Evolutionary conservation across 2,888 invertebrate species (phyloP).

Genomic region (Gasteruption jaculator): DNA sequence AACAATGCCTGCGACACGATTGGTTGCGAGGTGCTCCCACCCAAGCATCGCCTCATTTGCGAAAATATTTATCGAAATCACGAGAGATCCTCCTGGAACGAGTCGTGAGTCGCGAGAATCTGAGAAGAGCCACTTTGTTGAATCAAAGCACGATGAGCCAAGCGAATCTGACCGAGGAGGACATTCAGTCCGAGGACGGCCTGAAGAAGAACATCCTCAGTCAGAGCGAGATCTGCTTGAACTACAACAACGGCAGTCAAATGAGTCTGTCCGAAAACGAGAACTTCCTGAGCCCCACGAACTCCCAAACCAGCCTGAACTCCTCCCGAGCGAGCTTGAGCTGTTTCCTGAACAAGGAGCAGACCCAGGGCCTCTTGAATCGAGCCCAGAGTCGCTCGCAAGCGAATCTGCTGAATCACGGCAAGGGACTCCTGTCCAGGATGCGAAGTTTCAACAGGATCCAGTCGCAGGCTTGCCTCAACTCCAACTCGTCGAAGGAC

Average conservation of each 20-base stretch:
- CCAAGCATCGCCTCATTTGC: constrained; percentile 47
- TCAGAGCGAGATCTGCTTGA: constrained; percentile 53
- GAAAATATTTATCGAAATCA: constrained; percentile 54
- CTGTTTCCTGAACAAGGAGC: constrained; percentile 46
- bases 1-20: constrained; percentile 58
- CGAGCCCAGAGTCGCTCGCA: constrained; percentile 46
- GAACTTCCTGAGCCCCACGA: constrained; percentile 39
- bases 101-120: constrained; percentile 48
- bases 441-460: constrained; percentile 46
- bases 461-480: constrained; percentile 49
- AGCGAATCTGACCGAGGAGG: constrained; percentile 33
- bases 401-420: constrained; percentile 40
- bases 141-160: constrained; percentile 43
- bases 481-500: constrained; percentile 24
- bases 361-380: constrained; percentile 44
- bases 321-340: constrained; percentile 44
- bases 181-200: constrained; percentile 20
- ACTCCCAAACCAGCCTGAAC: constrained; percentile 41
- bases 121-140: constrained; percentile 42
- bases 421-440: constrained; percentile 38
- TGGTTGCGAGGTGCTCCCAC: constrained; percentile 55
- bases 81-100: constrained; percentile 54
- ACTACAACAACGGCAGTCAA: constrained; percentile 38
- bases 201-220: constrained; percentile 43
- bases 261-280: constrained; percentile 41